Evolutionary conservation across 2,888 invertebrate species (phyloP).

Genomic region (Cheilosia vulpina): DNA sequence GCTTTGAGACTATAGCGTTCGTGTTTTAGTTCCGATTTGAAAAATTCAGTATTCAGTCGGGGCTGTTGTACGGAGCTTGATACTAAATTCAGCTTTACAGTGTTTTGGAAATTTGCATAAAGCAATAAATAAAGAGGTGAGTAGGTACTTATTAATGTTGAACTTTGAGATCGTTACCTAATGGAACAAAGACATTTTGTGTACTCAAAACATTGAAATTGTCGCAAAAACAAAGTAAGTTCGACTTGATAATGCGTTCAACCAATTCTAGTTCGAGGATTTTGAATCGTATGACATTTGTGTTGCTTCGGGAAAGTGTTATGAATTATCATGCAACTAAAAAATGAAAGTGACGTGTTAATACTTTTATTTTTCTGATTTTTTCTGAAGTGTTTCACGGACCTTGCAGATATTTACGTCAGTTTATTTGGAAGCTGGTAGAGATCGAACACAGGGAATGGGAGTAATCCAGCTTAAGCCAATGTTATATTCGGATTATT

Average conservation of each 20-base stretch:
- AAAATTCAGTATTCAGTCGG: conserved; percentile 28
- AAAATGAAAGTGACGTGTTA: conserved; percentile 15
- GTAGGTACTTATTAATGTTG: not conserved
- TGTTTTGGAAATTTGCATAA: conserved; percentile 19
- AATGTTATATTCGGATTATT: too few relatives aligned
- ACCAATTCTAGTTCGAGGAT: not conserved
- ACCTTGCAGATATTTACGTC: not conserved
- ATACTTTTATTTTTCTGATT: not conserved
- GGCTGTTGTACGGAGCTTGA: conserved; percentile 15
- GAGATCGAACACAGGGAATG: too few relatives aligned
- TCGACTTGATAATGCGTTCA: conserved; percentile 5
- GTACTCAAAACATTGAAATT: not conserved
- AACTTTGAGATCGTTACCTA: not conserved
- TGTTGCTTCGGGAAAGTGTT: conserved; percentile 12
- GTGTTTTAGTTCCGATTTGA: conserved; percentile 32
- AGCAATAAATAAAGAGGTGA: conserved; percentile 31
- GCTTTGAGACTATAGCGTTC: conserved; percentile 57
- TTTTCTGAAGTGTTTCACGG: not conserved
- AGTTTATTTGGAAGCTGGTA: not conserved
- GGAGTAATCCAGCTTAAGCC: too few relatives aligned
- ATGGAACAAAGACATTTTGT: not conserved
- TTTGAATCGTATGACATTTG: conserved; percentile 39
- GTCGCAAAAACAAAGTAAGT: conserved; percentile 21
- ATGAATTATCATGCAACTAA: not conserved
- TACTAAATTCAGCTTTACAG: not conserved